Evolutionary conservation across 2,888 invertebrate genomes (phyloP).

Genomic region (Hedya salicella): DNA sequence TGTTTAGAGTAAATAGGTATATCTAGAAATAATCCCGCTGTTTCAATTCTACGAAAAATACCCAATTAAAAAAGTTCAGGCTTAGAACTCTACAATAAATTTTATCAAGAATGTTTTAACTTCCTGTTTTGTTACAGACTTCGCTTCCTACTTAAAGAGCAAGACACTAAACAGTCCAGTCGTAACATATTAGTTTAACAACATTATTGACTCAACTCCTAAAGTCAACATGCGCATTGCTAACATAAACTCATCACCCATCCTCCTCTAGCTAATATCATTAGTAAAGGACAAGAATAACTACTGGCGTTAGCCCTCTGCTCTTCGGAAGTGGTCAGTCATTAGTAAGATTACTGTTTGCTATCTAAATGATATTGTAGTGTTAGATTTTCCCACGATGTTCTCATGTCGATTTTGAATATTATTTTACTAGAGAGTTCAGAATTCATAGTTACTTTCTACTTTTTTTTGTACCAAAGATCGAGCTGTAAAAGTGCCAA

Average conservation of each 20-base stretch:
- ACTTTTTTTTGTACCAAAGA: too few species aligned
- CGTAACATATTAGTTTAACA: conserved; percentile 32
- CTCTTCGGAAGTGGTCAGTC: conserved; percentile 22
- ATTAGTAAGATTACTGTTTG: conserved; percentile 44
- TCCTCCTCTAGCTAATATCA: background rate
- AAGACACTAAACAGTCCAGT: conserved; percentile 19
- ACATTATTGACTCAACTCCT: conserved; percentile 38
- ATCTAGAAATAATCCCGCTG: too few species aligned
- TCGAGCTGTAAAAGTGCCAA: too few species aligned
- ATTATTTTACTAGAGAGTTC: too few species aligned
- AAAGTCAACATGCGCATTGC: conserved; percentile 20
- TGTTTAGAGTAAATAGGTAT: too few species aligned
- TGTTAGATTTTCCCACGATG: conserved; percentile 42
- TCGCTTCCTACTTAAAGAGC: conserved; percentile 9
- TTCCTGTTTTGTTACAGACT: conserved; percentile 5
- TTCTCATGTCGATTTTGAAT: conserved; percentile 20
- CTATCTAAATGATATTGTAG: conserved; percentile 40
- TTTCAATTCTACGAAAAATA: too few species aligned
- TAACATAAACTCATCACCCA: conserved; percentile 4
- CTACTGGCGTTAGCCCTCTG: conserved; percentile 3
- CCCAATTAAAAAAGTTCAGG: too few species aligned
- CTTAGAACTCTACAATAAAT: conserved; percentile 18
- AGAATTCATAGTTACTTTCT: too few species aligned
- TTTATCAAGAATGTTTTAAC: conserved; percentile 9
- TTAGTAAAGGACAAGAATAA: conserved; percentile 22